Percentiles rank a stretch among this genome's conserved stretches.
Conservation (phyloP, 2,113 vertebrate species). For the Microcebus griseorufus region DNA sequence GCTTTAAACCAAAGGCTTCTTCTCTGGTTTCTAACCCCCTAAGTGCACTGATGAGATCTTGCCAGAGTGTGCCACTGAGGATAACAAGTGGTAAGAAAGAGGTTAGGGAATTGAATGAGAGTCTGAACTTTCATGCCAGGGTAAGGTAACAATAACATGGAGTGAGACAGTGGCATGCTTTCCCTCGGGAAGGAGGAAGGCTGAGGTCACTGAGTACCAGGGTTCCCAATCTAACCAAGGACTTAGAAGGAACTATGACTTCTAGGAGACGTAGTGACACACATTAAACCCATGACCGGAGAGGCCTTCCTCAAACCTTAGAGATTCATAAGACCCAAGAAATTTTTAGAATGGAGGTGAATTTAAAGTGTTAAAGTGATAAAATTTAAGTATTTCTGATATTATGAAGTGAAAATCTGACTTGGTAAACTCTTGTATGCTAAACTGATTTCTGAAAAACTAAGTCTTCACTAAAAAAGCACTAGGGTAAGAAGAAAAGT, state of each 20-base stretch:
- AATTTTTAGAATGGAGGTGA: too few species aligned
- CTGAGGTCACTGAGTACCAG: neutral
- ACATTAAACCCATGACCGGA: neutral
- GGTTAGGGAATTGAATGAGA: neutral
- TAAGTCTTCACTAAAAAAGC: neutral
- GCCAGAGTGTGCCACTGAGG: neutral
- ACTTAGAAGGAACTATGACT: neutral
- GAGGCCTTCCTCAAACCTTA: neutral
- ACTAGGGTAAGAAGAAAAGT: neutral
- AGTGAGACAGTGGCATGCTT: too few species aligned
- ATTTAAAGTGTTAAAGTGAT: neutral
- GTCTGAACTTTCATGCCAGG: neutral
- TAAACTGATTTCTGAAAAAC: neutral
- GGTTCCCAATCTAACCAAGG: neutral
- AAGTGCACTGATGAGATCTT: neutral
- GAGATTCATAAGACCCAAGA: neutral
- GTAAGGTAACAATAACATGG: neutral
- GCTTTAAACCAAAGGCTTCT: neutral
- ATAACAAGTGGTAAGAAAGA: neutral
- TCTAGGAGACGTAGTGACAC: neutral
- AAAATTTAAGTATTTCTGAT: neutral
- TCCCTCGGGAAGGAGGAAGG: rapidly evolving
- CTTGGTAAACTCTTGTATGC: neutral
- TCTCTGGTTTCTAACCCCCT: neutral
- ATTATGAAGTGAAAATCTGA: neutral